Base-by-base conservation (phyloP, 2,113 vertebrate genomes). In the Pollachius pollachius region DNA sequence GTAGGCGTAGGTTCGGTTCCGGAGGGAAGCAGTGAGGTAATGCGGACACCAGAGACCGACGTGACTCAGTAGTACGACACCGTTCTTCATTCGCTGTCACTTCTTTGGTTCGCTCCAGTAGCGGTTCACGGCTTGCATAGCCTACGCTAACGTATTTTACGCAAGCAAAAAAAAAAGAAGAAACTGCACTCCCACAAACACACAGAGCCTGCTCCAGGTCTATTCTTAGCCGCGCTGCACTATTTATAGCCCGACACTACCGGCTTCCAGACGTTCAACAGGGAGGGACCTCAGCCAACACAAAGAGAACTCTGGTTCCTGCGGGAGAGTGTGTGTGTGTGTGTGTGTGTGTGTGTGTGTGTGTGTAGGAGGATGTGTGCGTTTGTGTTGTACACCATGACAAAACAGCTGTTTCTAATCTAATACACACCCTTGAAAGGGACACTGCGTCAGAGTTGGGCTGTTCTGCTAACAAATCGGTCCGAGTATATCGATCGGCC, bases 181-280 rank as follows among this genome's bases (percentile, higher is more conserved):
- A 23, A 57, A 57, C 54, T 16, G 13, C 54, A 57, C 54, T 57
- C 54, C 15, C 70, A 52, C 64, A 66, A 77, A 76, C 78, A 65
- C 74, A 12, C 74, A 73, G 66, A 65, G 72, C 79, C 77, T 85
- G 90, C 91, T 23, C 23, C 23, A 23, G 76, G 69, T 85, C 93
- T 97, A 96, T 95, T 96, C 93, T 95, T 95, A 96, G 95, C 85
- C 57, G 87, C 86, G 87, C 92, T 76, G 86, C 88, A 89, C 92
- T 97, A 97, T 96, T 95, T 97, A 95, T 96, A 97, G 94, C 83
- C 89, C 92, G 41, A 48, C 41, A 93, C 94, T 94, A 94, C 92
- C 93, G 92, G 93, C 95, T 96, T 95, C 92, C 89, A 94, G 92
- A 91, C 93, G 94, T 95, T 96, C 94, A 94, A 94, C 91, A 92